These are phyloP conservation scores for Pogonophryne albipinna DNA, from an alignment of 2,797 vertebrate genomes.

Conservation along the genomic window DNA sequence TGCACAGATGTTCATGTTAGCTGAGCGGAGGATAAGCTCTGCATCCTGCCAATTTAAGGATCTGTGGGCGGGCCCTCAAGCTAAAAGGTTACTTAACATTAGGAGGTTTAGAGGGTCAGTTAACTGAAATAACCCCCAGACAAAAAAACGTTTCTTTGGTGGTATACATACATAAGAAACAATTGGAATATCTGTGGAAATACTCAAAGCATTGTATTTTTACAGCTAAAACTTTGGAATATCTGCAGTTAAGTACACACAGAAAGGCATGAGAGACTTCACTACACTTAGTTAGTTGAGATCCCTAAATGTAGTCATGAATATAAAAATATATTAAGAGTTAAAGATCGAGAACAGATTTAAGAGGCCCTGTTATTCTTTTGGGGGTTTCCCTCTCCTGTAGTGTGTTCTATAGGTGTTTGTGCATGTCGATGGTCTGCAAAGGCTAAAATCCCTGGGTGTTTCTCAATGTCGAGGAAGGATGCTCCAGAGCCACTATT, in stretches of 20 bases:
- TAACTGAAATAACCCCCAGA: background rate
- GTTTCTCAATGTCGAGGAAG: too few species aligned
- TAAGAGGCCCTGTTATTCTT: too few species aligned
- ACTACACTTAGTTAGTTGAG: background rate
- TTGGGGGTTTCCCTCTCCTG: too few species aligned
- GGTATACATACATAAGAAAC: background rate
- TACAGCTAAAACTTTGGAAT: background rate
- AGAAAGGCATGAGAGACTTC: background rate
- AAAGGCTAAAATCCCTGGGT: too few species aligned
- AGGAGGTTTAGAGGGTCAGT: background rate
- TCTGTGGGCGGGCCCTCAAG: background rate
- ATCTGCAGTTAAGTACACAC: background rate
- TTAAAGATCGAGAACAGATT: too few species aligned
- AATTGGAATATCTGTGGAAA: background rate
- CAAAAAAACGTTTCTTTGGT: background rate
- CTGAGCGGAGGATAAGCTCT: conserved; percentile 31
- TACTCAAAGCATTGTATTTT: background rate
- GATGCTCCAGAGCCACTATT: too few species aligned
- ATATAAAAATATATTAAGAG: too few species aligned
- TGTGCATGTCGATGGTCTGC: too few species aligned
- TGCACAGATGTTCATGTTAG: conserved; percentile 48
- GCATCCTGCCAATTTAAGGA: conserved; percentile 20
- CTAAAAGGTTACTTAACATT: conserved; percentile 5
- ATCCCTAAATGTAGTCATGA: background rate
- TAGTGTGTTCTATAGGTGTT: too few species aligned